Evolutionary conservation across 2,113 vertebrate species (phyloP).

Genomic region (Chinchilla lanigera): DNA sequence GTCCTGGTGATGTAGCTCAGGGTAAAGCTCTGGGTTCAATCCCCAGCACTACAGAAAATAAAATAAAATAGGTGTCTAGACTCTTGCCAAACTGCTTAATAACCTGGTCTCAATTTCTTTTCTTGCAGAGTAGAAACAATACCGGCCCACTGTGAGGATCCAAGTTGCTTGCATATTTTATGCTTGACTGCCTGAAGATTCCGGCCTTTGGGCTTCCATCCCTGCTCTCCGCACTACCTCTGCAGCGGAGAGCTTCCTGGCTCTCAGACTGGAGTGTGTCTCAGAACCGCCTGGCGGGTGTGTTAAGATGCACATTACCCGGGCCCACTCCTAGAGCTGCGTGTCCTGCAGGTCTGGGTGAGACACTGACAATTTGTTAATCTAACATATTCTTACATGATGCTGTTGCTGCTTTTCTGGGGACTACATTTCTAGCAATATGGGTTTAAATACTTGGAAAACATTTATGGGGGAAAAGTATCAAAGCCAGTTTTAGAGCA

Average conservation of each 20-base stretch:
- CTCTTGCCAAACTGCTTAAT: background rate
- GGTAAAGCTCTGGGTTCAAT: background rate
- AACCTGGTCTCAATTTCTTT: background rate
- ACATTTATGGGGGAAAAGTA: background rate
- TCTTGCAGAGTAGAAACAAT: background rate
- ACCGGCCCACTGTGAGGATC: background rate
- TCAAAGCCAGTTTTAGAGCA: background rate
- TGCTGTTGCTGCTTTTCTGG: background rate
- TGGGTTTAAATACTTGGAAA: background rate
- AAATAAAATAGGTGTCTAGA: background rate
- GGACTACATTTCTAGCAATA: background rate
- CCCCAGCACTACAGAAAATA: background rate
- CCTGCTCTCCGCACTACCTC: too few species aligned
- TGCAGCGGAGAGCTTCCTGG: background rate
- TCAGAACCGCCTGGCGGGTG: background rate
- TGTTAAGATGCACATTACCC: background rate
- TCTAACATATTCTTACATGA: background rate
- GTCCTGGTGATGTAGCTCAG: background rate
- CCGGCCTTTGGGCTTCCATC: background rate
- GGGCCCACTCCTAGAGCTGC: accelerated
- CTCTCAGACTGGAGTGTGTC: background rate
- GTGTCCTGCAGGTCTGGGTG: background rate
- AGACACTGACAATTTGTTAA: background rate
- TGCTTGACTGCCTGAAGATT: background rate
- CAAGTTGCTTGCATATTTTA: background rate